phyloP scores from a whole-genome alignment of 2,797 vertebrate species.

The Otus scops region DNA sequence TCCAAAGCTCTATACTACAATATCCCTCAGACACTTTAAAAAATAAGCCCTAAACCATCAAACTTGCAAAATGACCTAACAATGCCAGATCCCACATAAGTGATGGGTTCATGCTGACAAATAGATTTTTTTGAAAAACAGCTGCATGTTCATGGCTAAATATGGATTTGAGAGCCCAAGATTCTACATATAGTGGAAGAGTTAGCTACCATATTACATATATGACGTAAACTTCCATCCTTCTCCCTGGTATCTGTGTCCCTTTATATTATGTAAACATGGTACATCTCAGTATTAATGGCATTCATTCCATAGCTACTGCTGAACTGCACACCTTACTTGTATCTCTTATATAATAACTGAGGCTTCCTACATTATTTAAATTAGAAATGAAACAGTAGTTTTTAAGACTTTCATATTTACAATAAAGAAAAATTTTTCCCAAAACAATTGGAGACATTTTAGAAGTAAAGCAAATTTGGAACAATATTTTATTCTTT shows the following conservation, averaged over 20 bases:
- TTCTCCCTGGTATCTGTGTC: not conserved
- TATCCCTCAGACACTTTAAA: not conserved
- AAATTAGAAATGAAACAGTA: not conserved
- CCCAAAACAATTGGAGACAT: not conserved
- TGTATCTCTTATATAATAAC: not conserved
- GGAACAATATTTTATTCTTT: not conserved
- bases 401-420: not conserved
- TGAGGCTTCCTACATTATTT: not conserved
- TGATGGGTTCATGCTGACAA: not conserved
- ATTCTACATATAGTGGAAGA: not conserved
- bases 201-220: not conserved
- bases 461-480: not conserved
- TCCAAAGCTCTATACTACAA: not conserved
- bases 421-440: not conserved
- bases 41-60: not conserved
- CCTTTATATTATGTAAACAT: not conserved
- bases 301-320: not conserved
- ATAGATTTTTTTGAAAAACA: not conserved
- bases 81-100: not conserved
- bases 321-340: not conserved
- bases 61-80: not conserved
- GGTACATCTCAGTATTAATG: not conserved
- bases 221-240: not conserved
- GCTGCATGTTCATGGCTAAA: not conserved
- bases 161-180: not conserved